phyloP scores from a whole-genome alignment of 2,888 invertebrate species.

The Athripsodes cinereus region DNA sequence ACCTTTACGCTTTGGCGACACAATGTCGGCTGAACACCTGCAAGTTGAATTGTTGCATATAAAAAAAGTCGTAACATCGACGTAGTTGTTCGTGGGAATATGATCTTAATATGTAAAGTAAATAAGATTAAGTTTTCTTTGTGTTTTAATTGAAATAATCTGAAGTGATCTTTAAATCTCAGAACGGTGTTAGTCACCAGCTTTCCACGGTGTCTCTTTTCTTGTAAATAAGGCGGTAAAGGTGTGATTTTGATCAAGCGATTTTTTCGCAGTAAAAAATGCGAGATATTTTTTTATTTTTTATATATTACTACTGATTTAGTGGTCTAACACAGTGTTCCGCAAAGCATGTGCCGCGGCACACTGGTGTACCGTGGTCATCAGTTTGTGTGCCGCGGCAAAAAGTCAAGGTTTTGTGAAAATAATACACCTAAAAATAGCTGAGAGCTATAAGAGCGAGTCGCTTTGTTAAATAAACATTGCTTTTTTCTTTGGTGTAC shows the following conservation, averaged over 20 bases:
- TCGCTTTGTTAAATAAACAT: too few relatives aligned
- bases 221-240: not conserved
- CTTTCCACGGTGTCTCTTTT: slow-evolving; percentile 16
- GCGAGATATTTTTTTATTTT: too few relatives aligned
- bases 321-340: too few relatives aligned
- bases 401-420: too few relatives aligned
- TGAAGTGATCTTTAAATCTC: slow-evolving; percentile 16
- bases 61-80: not conserved
- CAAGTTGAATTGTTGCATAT: slow-evolving; percentile 3
- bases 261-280: too few relatives aligned
- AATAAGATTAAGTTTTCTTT: not conserved
- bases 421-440: too few relatives aligned
- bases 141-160: not conserved
- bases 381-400: too few relatives aligned
- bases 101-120: not conserved
- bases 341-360: too few relatives aligned
- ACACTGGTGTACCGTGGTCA: too few relatives aligned
- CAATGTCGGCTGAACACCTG: slow-evolving; percentile 28
- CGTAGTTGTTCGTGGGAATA: not conserved
- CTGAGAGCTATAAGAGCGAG: too few relatives aligned
- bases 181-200: slow-evolving; percentile 11
- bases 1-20: slow-evolving; percentile 23
- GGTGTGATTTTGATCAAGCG: not conserved
- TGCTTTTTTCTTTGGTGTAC: too few relatives aligned
- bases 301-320: too few relatives aligned